Base-by-base conservation (phyloP, 2,113 vertebrate genomes). In the Petroica traversi region DNA sequence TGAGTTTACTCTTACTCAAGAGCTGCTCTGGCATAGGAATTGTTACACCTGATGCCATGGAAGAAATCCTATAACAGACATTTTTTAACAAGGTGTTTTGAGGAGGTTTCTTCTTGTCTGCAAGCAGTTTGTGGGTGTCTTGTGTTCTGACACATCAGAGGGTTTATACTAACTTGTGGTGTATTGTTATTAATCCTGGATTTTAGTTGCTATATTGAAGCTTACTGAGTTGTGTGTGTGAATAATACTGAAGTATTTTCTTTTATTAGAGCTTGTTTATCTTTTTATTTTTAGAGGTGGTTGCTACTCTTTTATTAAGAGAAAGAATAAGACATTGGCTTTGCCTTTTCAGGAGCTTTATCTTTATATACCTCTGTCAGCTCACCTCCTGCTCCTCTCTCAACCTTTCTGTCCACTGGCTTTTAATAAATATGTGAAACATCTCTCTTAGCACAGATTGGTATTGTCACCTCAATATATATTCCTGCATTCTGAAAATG, bases 401-500 rank as follows among this genome's bases (percentile, higher is more conserved):
- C 91, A 95, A 91, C 94, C 93, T 92, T 90, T 88, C 91, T 94
- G 91, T 93, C 82, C 85, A 73, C 74, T 91, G 92, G 80, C 89
- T 93, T 97, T 92, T 95, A 95, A 95, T 93, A 93, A 90, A 95
- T 94, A 89, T 89, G 89, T 95, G 92, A 96, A 96, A 96, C 94
- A 95, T 94, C 94, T 95, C 89, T 95, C 87, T 85, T 88, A 92
- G 85, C 88, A 88, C 74, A 88, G 94, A 89, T 89, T 79, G 87
- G 78, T 90, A 89, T 69, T 95, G 94, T 94, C 89, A 93, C 91
- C 87, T 92, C 81, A 91, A 89, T 95, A 95, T 91, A 79, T 82
- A 82, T 91, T 82, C 69, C 78, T 79, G 85, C 91, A 40, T 82
- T 52, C 34, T 69, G 81, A 85, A 93, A 80, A 89, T 85, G 81